phyloP scores from a whole-genome alignment of 37 sponge, comb jelly and placozoan genomes.

The Diacarnus erythraeanus region DNA sequence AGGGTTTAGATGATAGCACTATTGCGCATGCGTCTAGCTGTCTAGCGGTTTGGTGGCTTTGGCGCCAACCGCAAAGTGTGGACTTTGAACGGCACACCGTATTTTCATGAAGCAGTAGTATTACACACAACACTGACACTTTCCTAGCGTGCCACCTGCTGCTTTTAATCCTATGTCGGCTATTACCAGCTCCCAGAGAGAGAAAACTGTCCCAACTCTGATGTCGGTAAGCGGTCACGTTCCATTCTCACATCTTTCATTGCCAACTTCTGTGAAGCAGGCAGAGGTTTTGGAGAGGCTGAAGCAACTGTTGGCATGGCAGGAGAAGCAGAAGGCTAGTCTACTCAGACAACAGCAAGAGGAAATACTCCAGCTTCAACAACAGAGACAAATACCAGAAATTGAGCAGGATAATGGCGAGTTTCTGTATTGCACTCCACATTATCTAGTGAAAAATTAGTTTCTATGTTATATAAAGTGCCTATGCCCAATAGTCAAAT shows the following conservation, averaged over 20 bases:
- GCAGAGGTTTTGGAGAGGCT: slow-evolving; percentile 55
- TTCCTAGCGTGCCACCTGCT: not conserved
- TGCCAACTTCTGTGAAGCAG: not conserved
- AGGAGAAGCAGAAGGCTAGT: slow-evolving; percentile 61
- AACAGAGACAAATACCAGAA: not conserved
- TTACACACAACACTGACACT: not conserved
- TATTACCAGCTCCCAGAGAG: not conserved
- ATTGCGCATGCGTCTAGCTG: no score
- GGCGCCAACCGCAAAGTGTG: no score
- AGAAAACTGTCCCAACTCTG: not conserved
- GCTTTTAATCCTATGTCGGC: not conserved
- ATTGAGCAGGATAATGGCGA: not conserved
- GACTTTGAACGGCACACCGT: no score
- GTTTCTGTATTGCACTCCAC: no score
- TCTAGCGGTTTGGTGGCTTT: no score
- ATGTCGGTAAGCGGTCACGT: not conserved
- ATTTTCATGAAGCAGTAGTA: not conserved
- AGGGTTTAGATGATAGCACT: no score
- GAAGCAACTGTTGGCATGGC: slow-evolving; percentile 60
- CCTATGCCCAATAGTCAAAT: no score
- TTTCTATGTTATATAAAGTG: no score
- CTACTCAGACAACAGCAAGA: slow-evolving; percentile 60
- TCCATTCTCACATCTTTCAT: not conserved
- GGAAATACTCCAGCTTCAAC: slow-evolving; percentile 29
- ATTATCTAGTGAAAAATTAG: no score